phyloP scores from a whole-genome alignment of 2,113 vertebrate genomes.

The Pungitius pungitius region DNA sequence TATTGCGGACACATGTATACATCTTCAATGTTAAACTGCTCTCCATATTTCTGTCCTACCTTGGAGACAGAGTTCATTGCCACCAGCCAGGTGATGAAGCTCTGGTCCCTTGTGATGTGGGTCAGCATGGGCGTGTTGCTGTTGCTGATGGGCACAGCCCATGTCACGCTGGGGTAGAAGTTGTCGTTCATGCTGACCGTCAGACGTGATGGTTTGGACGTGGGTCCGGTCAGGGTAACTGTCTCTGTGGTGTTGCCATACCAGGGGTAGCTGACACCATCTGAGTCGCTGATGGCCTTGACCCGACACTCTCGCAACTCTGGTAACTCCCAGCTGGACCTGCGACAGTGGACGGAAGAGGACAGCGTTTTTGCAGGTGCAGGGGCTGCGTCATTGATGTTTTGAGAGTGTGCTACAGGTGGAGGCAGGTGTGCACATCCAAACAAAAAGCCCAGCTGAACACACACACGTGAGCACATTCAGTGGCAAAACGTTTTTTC shows the following conservation, averaged over 20 bases:
- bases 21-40: not conserved
- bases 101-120: constrained; percentile 97
- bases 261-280: constrained; percentile 99
- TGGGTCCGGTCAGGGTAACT: constrained; percentile 93
- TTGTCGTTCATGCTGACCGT: constrained; percentile 99
- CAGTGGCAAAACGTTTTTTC: not conserved
- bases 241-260: constrained; percentile 99
- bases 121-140: constrained; percentile 95
- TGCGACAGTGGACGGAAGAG: constrained; percentile 59
- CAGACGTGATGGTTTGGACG: constrained; percentile 93
- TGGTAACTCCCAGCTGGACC: constrained; percentile 98
- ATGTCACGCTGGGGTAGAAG: constrained; percentile 99
- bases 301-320: constrained; percentile 95
- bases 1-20: not conserved
- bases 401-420: not conserved
- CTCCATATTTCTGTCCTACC: constrained; percentile 44
- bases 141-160: constrained; percentile 98
- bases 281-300: constrained; percentile 97
- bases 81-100: constrained; percentile 99
- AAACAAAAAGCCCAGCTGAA: not conserved
- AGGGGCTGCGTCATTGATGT: constrained; percentile 3
- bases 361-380: constrained; percentile 14
- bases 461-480: constrained; percentile 4
- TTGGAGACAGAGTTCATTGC: constrained; percentile 95
- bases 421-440: not conserved